These are phyloP conservation scores for Xestia ashworthii DNA, from an alignment of 2,888 invertebrate genomes.

Conservation along the genomic window DNA sequence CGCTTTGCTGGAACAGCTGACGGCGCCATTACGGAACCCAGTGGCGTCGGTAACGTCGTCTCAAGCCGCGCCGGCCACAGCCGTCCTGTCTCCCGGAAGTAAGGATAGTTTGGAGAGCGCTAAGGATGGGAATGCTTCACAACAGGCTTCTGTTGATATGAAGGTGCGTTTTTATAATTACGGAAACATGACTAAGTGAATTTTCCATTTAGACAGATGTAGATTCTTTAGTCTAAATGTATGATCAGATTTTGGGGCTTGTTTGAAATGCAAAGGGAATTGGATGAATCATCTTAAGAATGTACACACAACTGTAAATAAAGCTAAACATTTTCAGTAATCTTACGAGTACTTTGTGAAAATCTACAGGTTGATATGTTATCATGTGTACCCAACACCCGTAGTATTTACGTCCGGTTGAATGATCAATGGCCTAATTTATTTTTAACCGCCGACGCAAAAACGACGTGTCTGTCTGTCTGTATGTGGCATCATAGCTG, in stretches of 20 bases:
- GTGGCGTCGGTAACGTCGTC: conserved; percentile 75
- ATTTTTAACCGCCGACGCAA: no score
- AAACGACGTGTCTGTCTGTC: no score
- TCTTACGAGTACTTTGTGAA: no score
- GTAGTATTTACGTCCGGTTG: not conserved
- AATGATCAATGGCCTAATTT: not conserved
- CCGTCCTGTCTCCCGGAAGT: conserved; percentile 79
- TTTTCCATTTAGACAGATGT: not conserved
- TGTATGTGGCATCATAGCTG: no score
- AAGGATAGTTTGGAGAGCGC: conserved; percentile 83
- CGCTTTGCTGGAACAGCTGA: conserved; percentile 86
- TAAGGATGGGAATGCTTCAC: conserved; percentile 80
- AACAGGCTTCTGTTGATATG: conserved; percentile 83
- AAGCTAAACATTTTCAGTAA: not conserved
- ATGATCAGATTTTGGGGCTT: not conserved
- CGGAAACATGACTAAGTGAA: not conserved
- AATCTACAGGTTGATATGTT: not conserved
- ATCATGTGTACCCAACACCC: not conserved
- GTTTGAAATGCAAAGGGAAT: not conserved
- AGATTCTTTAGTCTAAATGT: not conserved
- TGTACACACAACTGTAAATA: not conserved
- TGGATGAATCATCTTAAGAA: not conserved
- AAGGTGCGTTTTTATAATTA: conserved; percentile 74
- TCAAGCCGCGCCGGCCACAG: conserved; percentile 71
- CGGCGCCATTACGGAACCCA: conserved; percentile 83